These are phyloP conservation scores for Diadophis punctatus DNA, from an alignment of 2,113 vertebrate genomes.

Conservation along the genomic window DNA sequence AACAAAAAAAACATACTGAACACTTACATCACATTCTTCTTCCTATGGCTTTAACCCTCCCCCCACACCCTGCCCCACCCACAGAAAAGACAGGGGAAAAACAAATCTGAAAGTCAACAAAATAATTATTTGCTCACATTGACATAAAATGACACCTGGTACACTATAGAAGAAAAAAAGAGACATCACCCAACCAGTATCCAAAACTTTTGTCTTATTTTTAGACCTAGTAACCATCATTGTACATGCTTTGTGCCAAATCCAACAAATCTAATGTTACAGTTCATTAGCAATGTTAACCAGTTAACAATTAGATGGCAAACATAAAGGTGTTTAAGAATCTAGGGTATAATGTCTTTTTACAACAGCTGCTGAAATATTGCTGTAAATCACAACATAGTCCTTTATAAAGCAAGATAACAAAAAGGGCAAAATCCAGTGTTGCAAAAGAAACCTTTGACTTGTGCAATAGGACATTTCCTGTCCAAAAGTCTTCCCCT, in stretches of 20 bases:
- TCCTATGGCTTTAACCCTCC: constrained; percentile 90
- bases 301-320: constrained; percentile 40
- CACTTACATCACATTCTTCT: constrained; percentile 83
- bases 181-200: constrained; percentile 75
- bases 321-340: constrained; percentile 46
- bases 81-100: constrained; percentile 61
- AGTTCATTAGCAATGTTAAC: constrained; percentile 21
- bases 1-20: constrained; percentile 79
- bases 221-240: constrained; percentile 70
- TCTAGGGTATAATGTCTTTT: constrained; percentile 50
- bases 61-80: constrained; percentile 57
- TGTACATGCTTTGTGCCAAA: constrained; percentile 79
- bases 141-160: constrained; percentile 82
- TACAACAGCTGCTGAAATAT: constrained; percentile 56
- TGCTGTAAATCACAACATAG: constrained; percentile 42
- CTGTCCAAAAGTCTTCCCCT: neutral
- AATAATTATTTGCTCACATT: constrained; percentile 80
- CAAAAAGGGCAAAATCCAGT: neutral
- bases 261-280: constrained; percentile 61
- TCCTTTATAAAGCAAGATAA: neutral
- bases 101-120: constrained; percentile 70
- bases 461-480: neutral
- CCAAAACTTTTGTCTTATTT: constrained; percentile 72
- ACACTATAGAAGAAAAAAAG: constrained; percentile 77
- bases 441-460: neutral